Percentiles rank a stretch among this genome's conserved stretches.
These are phyloP conservation scores for Hyposoter dolosus DNA, from an alignment of 2,888 invertebrate genomes.

Conservation along the genomic window DNA sequence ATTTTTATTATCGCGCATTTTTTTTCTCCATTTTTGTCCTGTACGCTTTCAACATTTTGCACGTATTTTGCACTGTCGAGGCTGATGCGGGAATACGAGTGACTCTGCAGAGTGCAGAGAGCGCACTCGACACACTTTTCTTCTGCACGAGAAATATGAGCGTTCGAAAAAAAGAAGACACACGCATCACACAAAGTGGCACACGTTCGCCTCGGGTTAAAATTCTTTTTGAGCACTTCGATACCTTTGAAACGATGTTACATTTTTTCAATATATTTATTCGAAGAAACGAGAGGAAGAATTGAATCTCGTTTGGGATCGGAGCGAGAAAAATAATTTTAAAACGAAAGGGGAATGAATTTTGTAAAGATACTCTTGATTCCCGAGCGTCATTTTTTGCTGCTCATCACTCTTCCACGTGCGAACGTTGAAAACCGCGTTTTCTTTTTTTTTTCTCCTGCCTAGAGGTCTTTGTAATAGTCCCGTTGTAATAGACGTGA, in stretches of 20 bases:
- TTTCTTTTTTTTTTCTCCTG: constrained; percentile 18
- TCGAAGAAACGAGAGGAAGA: neutral
- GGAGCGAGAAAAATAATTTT: neutral
- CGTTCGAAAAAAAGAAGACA: neutral
- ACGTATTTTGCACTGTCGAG: neutral
- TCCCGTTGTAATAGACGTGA: constrained; percentile 47
- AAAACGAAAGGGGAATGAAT: constrained; percentile 5
- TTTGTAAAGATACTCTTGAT: neutral
- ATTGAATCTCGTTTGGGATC: neutral
- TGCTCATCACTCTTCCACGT: constrained; percentile 41
- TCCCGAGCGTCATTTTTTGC: constrained; percentile 36
- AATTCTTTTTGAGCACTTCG: neutral
- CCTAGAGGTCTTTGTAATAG: constrained; percentile 44
- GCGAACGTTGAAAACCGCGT: constrained; percentile 5
- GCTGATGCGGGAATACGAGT: neutral
- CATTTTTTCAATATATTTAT: no score
- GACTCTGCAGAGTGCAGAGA: neutral
- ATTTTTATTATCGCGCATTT: neutral
- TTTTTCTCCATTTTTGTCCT: neutral
- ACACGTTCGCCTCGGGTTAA: neutral
- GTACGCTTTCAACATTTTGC: neutral
- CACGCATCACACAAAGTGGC: neutral
- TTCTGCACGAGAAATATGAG: neutral
- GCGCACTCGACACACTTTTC: neutral
- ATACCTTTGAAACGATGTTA: neutral